Conservation (phyloP, 2,113 vertebrate genomes). For the Cyrtonyx montezumae region DNA sequence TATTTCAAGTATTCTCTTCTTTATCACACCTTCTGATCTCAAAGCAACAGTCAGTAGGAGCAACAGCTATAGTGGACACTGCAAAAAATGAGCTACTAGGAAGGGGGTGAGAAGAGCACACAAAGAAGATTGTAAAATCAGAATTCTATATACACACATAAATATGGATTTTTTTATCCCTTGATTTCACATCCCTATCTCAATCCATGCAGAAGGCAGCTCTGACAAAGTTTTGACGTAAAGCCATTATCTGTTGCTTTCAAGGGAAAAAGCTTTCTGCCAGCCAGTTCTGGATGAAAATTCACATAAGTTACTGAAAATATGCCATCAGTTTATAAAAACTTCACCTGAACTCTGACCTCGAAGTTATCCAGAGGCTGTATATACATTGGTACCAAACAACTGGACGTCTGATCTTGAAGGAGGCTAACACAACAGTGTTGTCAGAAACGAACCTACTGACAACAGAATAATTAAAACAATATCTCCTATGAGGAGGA, state of each 20-base stretch:
- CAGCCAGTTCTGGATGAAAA: background rate
- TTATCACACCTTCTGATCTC: background rate
- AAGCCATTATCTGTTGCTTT: background rate
- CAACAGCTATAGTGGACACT: background rate
- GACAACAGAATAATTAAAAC: background rate
- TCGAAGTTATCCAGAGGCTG: background rate
- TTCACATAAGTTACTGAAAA: background rate
- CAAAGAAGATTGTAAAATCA: background rate
- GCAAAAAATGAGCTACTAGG: background rate
- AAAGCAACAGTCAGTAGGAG: background rate
- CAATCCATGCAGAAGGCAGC: background rate
- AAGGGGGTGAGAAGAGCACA: background rate
- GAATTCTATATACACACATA: background rate
- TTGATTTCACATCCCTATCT: background rate
- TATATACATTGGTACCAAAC: background rate
- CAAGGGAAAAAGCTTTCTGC: background rate
- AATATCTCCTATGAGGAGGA: background rate
- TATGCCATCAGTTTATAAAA: background rate
- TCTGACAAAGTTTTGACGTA: background rate
- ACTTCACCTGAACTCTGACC: background rate
- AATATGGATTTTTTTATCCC: background rate
- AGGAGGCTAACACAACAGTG: background rate
- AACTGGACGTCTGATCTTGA: background rate
- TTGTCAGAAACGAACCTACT: background rate
- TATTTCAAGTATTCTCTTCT: background rate